These are phyloP conservation scores for Clangula hyemalis DNA, from an alignment of 2,797 vertebrate species.

Conservation along the genomic window DNA sequence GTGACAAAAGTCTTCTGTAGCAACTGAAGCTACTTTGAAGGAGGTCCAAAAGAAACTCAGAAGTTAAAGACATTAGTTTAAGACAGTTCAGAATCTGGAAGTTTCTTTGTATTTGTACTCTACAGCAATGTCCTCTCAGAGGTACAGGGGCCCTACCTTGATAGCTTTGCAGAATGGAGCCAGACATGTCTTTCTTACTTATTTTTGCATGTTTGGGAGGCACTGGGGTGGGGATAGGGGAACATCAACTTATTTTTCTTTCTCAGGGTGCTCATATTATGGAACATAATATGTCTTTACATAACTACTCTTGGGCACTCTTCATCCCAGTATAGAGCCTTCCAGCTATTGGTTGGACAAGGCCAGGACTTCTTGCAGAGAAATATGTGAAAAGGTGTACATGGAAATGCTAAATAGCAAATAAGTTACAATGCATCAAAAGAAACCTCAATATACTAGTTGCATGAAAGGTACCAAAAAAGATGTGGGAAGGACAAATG, in stretches of 20 bases:
- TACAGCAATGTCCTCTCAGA: background rate
- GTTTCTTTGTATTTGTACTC: background rate
- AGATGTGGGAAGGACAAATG: fast-evolving
- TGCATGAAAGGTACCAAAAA: background rate
- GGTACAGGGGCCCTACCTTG: background rate
- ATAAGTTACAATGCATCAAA: background rate
- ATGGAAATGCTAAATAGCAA: background rate
- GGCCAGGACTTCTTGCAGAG: background rate
- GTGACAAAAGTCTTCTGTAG: background rate
- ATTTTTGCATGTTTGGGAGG: background rate
- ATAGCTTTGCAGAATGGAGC: background rate
- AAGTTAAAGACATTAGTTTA: background rate
- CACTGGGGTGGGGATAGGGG: fast-evolving
- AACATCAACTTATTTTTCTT: background rate
- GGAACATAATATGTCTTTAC: background rate
- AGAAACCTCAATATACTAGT: background rate
- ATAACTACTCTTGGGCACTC: background rate
- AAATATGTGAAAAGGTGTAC: background rate
- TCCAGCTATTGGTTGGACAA: background rate
- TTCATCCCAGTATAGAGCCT: background rate
- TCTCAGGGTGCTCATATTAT: background rate
- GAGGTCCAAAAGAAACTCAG: background rate
- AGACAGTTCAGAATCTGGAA: background rate
- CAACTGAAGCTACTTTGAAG: background rate
- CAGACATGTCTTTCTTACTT: background rate